phyloP scores from a whole-genome alignment of 2,888 invertebrate species.

The Ophion costatus region DNA sequence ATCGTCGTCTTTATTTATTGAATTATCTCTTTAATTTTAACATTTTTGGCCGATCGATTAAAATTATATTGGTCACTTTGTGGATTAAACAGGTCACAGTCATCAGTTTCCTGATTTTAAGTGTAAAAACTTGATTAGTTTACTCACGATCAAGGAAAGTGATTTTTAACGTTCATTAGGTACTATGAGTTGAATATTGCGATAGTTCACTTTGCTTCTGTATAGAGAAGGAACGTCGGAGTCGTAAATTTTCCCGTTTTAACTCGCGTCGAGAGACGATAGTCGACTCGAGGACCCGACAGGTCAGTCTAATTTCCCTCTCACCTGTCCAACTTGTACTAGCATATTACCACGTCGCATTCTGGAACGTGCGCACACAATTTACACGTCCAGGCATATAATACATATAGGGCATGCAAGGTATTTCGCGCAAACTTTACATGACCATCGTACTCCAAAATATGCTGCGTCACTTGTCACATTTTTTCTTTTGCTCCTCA shows the following conservation, averaged over 20 bases:
- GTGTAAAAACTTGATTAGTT: background rate
- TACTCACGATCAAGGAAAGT: background rate
- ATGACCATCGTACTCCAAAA: background rate
- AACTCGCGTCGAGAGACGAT: constrained; percentile 35
- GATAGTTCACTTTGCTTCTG: background rate
- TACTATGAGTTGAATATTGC: background rate
- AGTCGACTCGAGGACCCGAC: constrained; percentile 56
- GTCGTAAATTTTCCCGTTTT: constrained; percentile 28
- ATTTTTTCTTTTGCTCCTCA: background rate
- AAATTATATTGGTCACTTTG: background rate
- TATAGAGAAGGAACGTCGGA: constrained; percentile 4
- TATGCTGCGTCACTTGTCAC: background rate
- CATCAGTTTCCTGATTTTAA: no score
- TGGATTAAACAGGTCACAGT: background rate
- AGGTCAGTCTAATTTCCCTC: constrained; percentile 66
- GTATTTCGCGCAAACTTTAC: constrained; percentile 11
- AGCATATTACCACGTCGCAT: constrained; percentile 58
- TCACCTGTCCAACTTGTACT: constrained; percentile 64
- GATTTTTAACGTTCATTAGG: background rate
- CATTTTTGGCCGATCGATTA: background rate
- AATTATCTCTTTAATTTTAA: no score
- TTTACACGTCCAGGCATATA: constrained; percentile 27
- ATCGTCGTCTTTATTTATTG: no score
- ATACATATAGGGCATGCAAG: background rate
- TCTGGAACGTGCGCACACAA: constrained; percentile 43